Conservation (phyloP, 2,888 invertebrate species). For the Oxytorus armatus region DNA sequence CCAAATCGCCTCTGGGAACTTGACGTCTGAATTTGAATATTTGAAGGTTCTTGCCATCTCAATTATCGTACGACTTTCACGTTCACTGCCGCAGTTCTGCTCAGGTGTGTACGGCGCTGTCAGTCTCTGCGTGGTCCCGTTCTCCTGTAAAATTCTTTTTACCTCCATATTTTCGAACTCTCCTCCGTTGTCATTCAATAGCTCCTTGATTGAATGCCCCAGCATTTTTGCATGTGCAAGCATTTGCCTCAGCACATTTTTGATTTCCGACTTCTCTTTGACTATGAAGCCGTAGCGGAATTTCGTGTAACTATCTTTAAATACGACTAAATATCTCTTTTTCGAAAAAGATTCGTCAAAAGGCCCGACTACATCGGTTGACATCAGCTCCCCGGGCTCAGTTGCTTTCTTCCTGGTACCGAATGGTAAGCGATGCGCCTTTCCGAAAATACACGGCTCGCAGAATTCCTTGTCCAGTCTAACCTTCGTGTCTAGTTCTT, state of each 20-base stretch:
- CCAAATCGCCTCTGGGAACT: slow-evolving; percentile 54
- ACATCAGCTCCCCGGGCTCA: slow-evolving; percentile 72
- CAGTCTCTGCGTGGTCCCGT: slow-evolving; percentile 31
- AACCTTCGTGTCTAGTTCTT: slow-evolving; percentile 72
- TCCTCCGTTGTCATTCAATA: slow-evolving; percentile 67
- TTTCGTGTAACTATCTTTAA: slow-evolving; percentile 69
- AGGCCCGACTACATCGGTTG: slow-evolving; percentile 74
- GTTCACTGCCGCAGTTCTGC: slow-evolving; percentile 60
- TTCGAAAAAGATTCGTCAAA: slow-evolving; percentile 69
- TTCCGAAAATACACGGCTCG: slow-evolving; percentile 75
- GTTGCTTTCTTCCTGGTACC: slow-evolving; percentile 67
- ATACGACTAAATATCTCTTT: slow-evolving; percentile 64
- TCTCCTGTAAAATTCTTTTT: background rate
- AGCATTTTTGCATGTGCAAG: slow-evolving; percentile 67
- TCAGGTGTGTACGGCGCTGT: slow-evolving; percentile 55
- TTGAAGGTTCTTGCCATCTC: slow-evolving; percentile 4
- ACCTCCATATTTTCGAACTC: slow-evolving; percentile 36
- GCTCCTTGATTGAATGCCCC: slow-evolving; percentile 74
- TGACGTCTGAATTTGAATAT: slow-evolving; percentile 39
- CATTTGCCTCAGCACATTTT: slow-evolving; percentile 68
- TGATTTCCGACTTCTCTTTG: slow-evolving; percentile 72
- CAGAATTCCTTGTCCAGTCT: slow-evolving; percentile 71
- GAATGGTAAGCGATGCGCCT: slow-evolving; percentile 74
- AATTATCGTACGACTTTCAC: background rate
- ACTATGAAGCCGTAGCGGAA: slow-evolving; percentile 69